Base-by-base conservation (phyloP, 2,797 vertebrate species). In the Falco biarmicus region DNA sequence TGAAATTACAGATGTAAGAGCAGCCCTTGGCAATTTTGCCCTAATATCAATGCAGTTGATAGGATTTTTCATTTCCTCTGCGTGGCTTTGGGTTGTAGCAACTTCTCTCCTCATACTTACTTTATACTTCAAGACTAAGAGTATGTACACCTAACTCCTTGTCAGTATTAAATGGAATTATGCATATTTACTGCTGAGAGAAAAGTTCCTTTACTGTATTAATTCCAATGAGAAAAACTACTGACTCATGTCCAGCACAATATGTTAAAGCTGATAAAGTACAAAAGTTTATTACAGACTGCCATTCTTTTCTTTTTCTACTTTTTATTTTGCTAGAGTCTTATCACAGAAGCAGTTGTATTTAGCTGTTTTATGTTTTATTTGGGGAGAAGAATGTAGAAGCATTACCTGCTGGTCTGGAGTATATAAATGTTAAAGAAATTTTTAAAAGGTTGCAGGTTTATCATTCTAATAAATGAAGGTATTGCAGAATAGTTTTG, bases 51-150 rank as follows among this genome's bases (percentile, higher is more conserved):
- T 47, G 34, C 22, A 70, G 24, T 41, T 84, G 22, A 73, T 24
- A 32, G n/a, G 54, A 93, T 63, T 92, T 89, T 89, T 84, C 32
- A 88, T 84, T 91, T 88, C 37, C n/a, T 87, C 39, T 84, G 34
- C 31, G 6, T 1, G 9, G 17, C 39, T 91, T 87, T 51, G 28
- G 8, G 15, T 48, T 11, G 3, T 24, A 59, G 47, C 9, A 94
- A 65, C 50, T 41, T 88, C 16, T 60, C 31, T 81, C 16, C 47
- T 84, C 2, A 17, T 14, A 21, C 15, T 37, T 56, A 54, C 37
- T 15, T 70, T 39, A 26, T 9, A 48, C 32, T 66, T 70, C 28
- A 21, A 68, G 31, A 57, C 53, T 59, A 88, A 83, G 32, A 59
- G 18, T 29, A 21, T 2, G 8, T 26, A 14, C n/a, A 75, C 5